phyloP scores from a whole-genome alignment of 2,797 vertebrate species.

The Hypotaenidia philippensis region DNA sequence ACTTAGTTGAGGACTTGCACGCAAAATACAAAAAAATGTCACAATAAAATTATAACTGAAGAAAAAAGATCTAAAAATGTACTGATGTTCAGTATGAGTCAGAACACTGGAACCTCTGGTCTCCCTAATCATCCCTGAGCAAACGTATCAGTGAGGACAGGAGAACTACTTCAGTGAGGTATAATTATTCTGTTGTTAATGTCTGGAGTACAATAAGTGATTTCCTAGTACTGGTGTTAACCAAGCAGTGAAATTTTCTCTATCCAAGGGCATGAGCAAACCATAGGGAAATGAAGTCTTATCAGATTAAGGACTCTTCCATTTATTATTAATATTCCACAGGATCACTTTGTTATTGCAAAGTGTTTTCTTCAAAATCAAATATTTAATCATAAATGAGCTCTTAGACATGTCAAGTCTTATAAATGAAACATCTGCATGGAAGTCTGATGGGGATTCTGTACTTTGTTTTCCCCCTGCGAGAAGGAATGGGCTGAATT shows the following conservation, averaged over 20 bases:
- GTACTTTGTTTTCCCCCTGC: not conserved
- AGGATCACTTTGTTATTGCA: not conserved
- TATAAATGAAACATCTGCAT: slow-evolving; percentile 39
- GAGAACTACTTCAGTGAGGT: not conserved
- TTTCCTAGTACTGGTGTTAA: not conserved
- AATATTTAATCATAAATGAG: slow-evolving; percentile 24
- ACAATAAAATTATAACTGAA: not conserved
- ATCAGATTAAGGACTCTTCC: not conserved
- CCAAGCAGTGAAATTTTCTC: not conserved
- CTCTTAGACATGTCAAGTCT: not conserved
- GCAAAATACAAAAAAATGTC: not conserved
- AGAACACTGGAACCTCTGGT: not conserved
- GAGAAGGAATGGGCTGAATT: slow-evolving; percentile 45
- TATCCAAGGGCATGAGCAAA: not conserved
- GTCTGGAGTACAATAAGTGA: not conserved
- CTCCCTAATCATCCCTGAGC: not conserved
- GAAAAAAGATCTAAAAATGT: not conserved
- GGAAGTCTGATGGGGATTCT: slow-evolving; percentile 15
- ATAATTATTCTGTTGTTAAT: not conserved
- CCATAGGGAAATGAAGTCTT: not conserved
- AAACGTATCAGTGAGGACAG: not conserved
- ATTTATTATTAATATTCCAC: not conserved
- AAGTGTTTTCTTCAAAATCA: slow-evolving; percentile 31
- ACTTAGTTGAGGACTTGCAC: not conserved
- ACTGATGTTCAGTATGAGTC: not conserved